Percentiles rank a stretch among this genome's conserved stretches.
Evolutionary conservation across 2,113 vertebrate genomes (phyloP).

Genomic region (Pelmatolapia mariae): DNA sequence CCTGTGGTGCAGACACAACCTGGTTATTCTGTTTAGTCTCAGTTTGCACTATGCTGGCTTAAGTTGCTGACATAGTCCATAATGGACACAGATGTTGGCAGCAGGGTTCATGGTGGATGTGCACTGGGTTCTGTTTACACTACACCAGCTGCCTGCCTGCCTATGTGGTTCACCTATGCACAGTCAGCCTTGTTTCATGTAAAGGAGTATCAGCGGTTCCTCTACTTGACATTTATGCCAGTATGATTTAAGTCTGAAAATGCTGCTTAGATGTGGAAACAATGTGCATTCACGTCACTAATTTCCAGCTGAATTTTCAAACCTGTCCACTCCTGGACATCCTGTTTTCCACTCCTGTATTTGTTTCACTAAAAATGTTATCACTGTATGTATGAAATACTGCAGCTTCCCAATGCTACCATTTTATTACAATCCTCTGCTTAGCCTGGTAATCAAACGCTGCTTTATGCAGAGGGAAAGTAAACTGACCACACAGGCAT

Average conservation of each 20-base stretch:
- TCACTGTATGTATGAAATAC: not conserved
- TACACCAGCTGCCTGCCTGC: not conserved
- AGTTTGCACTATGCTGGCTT: not conserved
- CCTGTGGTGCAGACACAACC: not conserved
- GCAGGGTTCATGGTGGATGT: not conserved
- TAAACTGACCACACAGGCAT: not conserved
- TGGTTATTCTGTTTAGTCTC: not conserved
- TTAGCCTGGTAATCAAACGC: not conserved
- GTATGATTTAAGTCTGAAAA: not conserved
- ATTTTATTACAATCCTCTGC: not conserved
- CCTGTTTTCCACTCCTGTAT: not conserved
- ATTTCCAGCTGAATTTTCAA: not conserved
- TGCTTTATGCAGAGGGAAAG: not conserved
- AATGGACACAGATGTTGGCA: not conserved
- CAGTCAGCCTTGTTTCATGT: not conserved
- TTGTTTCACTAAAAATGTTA: not conserved
- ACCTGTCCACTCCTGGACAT: not conserved
- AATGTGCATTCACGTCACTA: not conserved
- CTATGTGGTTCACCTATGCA: not conserved
- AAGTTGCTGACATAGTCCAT: not conserved
- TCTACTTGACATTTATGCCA: not conserved
- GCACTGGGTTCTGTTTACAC: not conserved
- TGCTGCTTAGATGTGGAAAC: not conserved
- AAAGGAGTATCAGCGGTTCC: not conserved
- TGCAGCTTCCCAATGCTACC: not conserved